Base-by-base conservation (phyloP, 2,888 invertebrate genomes). In the Pollenia griseotomentosa region DNA sequence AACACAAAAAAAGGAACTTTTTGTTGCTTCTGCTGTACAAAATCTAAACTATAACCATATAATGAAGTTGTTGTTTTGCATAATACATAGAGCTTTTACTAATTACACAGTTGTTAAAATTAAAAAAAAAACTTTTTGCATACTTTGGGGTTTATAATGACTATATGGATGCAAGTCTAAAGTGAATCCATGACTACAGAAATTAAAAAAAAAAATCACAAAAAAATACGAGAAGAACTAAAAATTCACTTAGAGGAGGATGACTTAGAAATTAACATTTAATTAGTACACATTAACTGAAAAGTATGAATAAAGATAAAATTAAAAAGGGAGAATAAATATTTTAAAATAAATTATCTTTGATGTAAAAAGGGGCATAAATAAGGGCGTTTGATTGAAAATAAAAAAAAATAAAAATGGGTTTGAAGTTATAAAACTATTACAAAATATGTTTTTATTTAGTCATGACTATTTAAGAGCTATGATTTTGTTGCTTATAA, bases 181-280 rank as follows among this genome's bases (percentile, higher is more conserved):
- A 71, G 44, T 70, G 77, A 65, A 83, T 55, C 61, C 53, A 68
- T 61, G 68, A 85, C 74, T 79, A 61, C 16, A 19, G 53, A 79
- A 74, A 65, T 65, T 65, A 44, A 7, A 3, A 66, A 5, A 2
- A 19, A 55, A 46, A 16, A 23, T 53, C 11, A 57, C 1, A 51
- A 51, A 77, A 40, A 51, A 16, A 14, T 55, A 44, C n/a, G 23
- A 42, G 57, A 61, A 77, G 53, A 70, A 71, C 44, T 68, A 46
- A 59, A 23, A 75, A 82, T 70, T 61, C 79, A 82, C 74, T 82
- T 66, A 51, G 48, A 23, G 9, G 68, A 59, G 61, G 80, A 87
- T 87, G 81, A 84, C 87, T 87, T 84, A 87, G 87, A 84, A 87
- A 87, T 87, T 87, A 84, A 82, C 87, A 87, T 87, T 87, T 87